A percentile compares a stretch with the other conserved stretches of the same genome.
These are phyloP conservation scores for Syndactyla subalaris DNA, from an alignment of 2,797 vertebrate genomes.

Conservation along the genomic window DNA sequence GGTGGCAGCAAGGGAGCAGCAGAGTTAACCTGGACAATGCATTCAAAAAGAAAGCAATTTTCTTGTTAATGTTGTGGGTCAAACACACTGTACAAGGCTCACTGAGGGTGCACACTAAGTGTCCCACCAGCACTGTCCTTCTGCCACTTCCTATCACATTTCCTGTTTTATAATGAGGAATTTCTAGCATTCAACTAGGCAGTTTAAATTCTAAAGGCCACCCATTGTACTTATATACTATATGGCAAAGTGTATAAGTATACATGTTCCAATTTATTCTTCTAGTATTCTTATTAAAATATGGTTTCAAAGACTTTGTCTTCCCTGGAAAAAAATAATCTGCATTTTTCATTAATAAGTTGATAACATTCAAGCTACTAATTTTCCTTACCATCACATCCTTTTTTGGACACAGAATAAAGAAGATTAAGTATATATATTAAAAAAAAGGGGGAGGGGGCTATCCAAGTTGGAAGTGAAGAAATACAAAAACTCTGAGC, in stretches of 20 bases:
- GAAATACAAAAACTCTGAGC: not conserved
- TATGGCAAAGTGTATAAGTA: not conserved
- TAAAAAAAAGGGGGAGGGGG: not conserved
- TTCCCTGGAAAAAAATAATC: not conserved
- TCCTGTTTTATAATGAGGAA: slow-evolving; percentile 1
- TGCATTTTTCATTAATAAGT: not conserved
- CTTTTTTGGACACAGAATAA: slow-evolving; percentile 15
- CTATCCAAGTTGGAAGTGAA: not conserved
- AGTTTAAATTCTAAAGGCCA: not conserved
- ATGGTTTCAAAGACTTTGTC: not conserved
- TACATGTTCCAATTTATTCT: not conserved
- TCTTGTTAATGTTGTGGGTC: not conserved
- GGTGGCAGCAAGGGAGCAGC: not conserved
- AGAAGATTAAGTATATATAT: not conserved
- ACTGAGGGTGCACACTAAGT: not conserved
- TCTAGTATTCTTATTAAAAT: not conserved
- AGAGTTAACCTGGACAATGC: not conserved
- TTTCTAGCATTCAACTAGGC: not conserved
- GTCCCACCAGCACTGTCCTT: not conserved
- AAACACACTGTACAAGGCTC: not conserved
- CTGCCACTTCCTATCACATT: not conserved
- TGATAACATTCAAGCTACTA: not conserved
- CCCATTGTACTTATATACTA: not conserved
- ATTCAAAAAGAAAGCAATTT: not conserved
- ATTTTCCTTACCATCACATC: not conserved